Evolutionary conservation across 1,140 invertebrate genomes (phyloP).

Genomic region (Cataglyphis hispanica): DNA sequence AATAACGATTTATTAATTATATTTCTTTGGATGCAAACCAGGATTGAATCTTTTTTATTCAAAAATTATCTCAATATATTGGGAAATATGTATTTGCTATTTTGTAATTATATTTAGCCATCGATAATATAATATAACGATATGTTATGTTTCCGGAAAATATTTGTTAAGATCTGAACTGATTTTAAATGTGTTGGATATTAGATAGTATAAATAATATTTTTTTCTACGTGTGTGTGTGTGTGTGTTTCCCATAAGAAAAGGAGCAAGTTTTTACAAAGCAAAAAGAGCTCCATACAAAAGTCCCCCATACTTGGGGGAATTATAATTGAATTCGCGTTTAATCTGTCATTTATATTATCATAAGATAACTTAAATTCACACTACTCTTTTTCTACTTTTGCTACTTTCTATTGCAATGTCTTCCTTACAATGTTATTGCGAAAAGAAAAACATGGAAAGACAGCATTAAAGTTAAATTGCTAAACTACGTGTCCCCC

Average conservation of each 20-base stretch:
- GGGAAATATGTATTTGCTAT: not conserved
- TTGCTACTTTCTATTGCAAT: not conserved
- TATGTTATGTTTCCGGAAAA: not conserved
- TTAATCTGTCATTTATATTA: slow-evolving; percentile 1
- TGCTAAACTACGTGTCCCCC: not conserved
- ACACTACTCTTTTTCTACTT: not conserved
- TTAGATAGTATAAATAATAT: not conserved
- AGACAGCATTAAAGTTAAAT: not conserved
- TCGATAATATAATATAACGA: not conserved
- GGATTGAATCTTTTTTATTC: not conserved
- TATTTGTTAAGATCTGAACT: not conserved
- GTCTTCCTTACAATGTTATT: not conserved
- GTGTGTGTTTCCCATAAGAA: not conserved
- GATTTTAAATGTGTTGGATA: not conserved
- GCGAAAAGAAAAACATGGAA: not conserved
- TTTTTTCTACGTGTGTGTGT: not conserved
- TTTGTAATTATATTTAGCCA: not conserved
- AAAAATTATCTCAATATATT: not conserved
- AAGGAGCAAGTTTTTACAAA: slow-evolving; percentile 8
- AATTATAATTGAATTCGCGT: slow-evolving; percentile 6
- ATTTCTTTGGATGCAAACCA: not conserved
- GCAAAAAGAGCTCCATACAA: not conserved
- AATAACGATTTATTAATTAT: slow-evolving; percentile 2
- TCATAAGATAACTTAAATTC: not conserved
- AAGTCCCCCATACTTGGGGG: not conserved